A percentile compares a stretch with the other conserved stretches of the same genome.
phyloP scores from a whole-genome alignment of 2,888 invertebrate genomes.

The Dasypolia templi region DNA sequence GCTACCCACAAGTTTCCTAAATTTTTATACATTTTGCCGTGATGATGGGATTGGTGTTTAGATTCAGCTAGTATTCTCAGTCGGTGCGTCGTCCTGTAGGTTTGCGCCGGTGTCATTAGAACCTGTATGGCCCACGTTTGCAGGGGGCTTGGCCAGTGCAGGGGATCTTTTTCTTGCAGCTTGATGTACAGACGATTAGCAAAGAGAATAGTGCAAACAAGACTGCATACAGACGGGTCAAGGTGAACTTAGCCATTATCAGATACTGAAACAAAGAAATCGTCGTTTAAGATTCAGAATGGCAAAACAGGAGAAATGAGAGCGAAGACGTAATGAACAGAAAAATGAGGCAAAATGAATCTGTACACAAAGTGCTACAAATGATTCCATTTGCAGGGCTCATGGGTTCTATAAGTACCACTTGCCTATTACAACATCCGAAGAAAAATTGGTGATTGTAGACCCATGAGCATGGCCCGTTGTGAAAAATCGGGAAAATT shows the following conservation, averaged over 20 bases:
- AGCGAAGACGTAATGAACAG: neutral
- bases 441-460: neutral
- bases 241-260: slow-evolving; percentile 74
- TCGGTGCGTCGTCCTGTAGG: neutral
- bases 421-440: neutral
- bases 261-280: slow-evolving; percentile 67
- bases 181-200: slow-evolving; percentile 71
- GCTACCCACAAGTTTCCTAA: slow-evolving; percentile 25
- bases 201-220: slow-evolving; percentile 75
- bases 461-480: too few relatives aligned
- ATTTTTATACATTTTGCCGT: slow-evolving; percentile 11
- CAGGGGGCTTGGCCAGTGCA: slow-evolving; percentile 81
- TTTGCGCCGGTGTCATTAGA: slow-evolving; percentile 23
- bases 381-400: neutral
- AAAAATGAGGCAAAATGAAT: neutral
- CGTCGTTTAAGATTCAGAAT: neutral
- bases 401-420: neutral
- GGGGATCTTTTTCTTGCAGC: slow-evolving; percentile 73
- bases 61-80: neutral
- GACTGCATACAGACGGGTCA: slow-evolving; percentile 70
- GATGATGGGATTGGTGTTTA: neutral
- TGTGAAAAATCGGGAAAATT: neutral
- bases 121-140: slow-evolving; percentile 78
- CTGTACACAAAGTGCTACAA: neutral
- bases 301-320: neutral